Conservation (phyloP, 2,797 vertebrate genomes). For the Malurus leucopterus region DNA sequence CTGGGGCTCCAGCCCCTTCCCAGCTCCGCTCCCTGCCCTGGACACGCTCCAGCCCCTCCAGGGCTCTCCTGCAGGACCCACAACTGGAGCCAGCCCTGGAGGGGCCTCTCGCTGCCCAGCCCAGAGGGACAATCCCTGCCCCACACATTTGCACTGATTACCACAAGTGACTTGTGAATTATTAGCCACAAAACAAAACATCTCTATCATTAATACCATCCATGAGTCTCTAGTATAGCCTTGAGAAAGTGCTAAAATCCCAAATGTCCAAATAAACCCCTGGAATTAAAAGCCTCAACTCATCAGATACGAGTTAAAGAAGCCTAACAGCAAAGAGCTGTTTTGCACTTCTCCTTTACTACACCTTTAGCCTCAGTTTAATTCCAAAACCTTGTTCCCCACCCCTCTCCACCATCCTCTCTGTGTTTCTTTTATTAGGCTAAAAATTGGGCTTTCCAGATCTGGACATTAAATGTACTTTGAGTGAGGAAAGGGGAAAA, state of each 20-base stretch:
- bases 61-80: background rate
- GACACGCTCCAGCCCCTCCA: background rate
- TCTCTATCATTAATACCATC: background rate
- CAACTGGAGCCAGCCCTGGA: background rate
- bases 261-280: background rate
- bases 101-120: background rate
- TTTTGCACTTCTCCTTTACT: background rate
- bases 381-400: background rate
- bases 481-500: rapidly evolving
- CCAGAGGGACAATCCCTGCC: background rate
- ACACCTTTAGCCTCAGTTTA: background rate
- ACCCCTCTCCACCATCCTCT: background rate
- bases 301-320: background rate
- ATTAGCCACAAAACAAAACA: background rate
- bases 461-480: slow-evolving; percentile 15
- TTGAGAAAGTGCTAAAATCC: background rate
- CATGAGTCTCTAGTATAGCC: background rate
- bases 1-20: background rate
- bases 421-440: background rate
- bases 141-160: background rate
- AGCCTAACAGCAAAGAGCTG: background rate
- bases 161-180: background rate
- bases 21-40: background rate
- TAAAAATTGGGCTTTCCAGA: slow-evolving; percentile 9
- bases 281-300: background rate